phyloP scores from a whole-genome alignment of 2,888 invertebrate genomes.

The Dynastes tityus region DNA sequence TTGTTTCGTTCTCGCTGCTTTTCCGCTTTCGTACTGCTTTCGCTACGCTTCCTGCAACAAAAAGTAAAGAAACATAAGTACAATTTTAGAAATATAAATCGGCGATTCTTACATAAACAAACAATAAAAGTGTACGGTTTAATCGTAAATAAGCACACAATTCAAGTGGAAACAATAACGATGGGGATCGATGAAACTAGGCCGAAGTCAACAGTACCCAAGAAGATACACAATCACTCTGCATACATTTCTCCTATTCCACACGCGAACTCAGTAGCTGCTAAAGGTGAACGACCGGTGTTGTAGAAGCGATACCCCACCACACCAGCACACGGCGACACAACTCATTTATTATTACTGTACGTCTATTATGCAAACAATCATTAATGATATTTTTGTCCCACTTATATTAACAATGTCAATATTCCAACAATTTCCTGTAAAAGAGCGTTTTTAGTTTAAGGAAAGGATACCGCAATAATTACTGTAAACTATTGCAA shows the following conservation, averaged over 20 bases:
- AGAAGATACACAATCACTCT: conserved; percentile 58
- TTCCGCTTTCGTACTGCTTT: conserved; percentile 65
- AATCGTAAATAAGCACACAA: conserved; percentile 31
- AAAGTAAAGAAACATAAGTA: conserved; percentile 49
- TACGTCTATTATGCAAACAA: conserved; percentile 58
- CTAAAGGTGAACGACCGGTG: conserved; percentile 59
- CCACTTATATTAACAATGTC: conserved; percentile 51
- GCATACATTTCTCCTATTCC: conserved; percentile 59
- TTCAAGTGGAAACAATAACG: conserved; percentile 49
- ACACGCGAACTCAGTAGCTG: conserved; percentile 57
- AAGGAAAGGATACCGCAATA: conserved; percentile 20
- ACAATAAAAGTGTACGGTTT: not conserved
- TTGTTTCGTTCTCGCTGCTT: conserved; percentile 65
- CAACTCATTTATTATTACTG: conserved; percentile 54
- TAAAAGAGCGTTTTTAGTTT: not conserved
- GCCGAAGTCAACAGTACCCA: conserved; percentile 61
- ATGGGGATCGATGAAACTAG: conserved; percentile 56
- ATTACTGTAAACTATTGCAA: conserved; percentile 3
- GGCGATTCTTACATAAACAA: not conserved
- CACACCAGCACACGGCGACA: conserved; percentile 41
- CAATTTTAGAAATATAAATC: conserved; percentile 15
- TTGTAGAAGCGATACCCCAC: conserved; percentile 50
- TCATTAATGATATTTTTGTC: conserved; percentile 51
- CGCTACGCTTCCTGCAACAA: conserved; percentile 60
- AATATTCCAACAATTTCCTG: conserved; percentile 43